These are phyloP conservation scores for Troides aeacus DNA, from an alignment of 2,888 invertebrate species.

Conservation along the genomic window DNA sequence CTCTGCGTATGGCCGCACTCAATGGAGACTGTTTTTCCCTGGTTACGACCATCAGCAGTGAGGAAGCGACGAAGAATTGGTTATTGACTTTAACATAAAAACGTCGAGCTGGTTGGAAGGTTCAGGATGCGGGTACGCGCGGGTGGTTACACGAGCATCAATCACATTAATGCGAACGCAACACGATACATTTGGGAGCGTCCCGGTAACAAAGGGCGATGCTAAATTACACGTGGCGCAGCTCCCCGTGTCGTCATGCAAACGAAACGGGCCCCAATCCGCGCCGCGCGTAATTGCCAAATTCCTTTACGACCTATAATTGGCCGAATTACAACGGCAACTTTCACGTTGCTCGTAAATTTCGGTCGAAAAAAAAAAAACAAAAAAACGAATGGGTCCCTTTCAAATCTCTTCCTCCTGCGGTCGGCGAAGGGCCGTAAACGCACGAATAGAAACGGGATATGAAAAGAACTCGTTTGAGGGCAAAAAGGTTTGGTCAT, in stretches of 20 bases:
- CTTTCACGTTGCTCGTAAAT: conserved; percentile 28
- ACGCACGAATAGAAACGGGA: conserved; percentile 16
- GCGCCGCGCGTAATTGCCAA: conserved; percentile 33
- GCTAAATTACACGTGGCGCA: conserved; percentile 34
- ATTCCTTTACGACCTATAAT: conserved; percentile 37
- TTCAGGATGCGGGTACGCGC: too few species aligned
- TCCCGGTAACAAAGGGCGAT: conserved; percentile 52
- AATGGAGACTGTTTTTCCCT: too few species aligned
- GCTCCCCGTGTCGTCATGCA: conserved; percentile 28
- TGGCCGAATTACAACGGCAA: conserved; percentile 35
- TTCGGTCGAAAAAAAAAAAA: conserved; percentile 34
- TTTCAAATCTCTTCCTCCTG: conserved; percentile 53
- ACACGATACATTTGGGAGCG: conserved; percentile 14
- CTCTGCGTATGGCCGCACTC: too few species aligned
- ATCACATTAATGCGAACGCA: conserved; percentile 8
- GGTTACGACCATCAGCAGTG: too few species aligned
- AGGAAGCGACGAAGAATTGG: too few species aligned
- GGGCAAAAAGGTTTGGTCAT: conserved; percentile 22
- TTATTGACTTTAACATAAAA: too few species aligned
- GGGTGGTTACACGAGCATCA: not conserved
- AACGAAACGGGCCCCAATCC: conserved; percentile 30
- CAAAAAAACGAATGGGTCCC: conserved; percentile 46
- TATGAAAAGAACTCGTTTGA: conserved; percentile 26
- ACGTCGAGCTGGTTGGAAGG: too few species aligned
- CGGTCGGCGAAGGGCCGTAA: conserved; percentile 35